A percentile compares a stretch with the other conserved stretches of the same genome.
Evolutionary conservation across 2,113 vertebrate genomes (phyloP).

Genomic region (Sebastes schlegelii): DNA sequence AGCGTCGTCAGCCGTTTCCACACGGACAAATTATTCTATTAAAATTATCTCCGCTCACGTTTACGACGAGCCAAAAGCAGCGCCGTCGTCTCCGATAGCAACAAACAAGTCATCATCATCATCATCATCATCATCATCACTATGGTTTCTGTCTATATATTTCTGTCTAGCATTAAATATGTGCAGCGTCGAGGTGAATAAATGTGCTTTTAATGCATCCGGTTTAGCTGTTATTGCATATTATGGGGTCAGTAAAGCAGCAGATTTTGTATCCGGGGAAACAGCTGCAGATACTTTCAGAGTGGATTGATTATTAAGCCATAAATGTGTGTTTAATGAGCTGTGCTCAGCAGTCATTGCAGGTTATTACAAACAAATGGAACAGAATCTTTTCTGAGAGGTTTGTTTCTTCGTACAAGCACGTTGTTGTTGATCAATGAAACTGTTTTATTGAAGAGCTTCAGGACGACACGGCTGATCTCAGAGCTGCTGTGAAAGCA

Average conservation of each 20-base stretch:
- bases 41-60: not conserved
- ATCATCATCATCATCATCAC: too few species aligned
- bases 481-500: too few species aligned
- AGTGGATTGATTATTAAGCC: not conserved
- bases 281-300: slow-evolving; percentile 6
- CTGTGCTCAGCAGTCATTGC: slow-evolving; percentile 12
- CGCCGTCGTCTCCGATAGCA: too few species aligned
- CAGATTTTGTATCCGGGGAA: not conserved
- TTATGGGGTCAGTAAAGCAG: not conserved
- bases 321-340: slow-evolving; percentile 22
- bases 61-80: too few species aligned
- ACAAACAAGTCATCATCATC: too few species aligned
- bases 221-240: not conserved
- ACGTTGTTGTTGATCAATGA: not conserved
- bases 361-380: not conserved
- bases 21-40: slow-evolving; percentile 17
- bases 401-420: not conserved
- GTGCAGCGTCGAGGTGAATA: not conserved
- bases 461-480: not conserved
- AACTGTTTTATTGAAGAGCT: not conserved
- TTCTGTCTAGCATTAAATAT: too few species aligned
- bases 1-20: slow-evolving; percentile 16
- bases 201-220: slow-evolving; percentile 48
- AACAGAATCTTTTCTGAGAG: not conserved
- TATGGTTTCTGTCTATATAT: too few species aligned